Percentiles rank a stretch among this genome's conserved stretches.
Evolutionary conservation across 2,113 vertebrate species (phyloP).

Genomic region (Dipodomys merriami): DNA sequence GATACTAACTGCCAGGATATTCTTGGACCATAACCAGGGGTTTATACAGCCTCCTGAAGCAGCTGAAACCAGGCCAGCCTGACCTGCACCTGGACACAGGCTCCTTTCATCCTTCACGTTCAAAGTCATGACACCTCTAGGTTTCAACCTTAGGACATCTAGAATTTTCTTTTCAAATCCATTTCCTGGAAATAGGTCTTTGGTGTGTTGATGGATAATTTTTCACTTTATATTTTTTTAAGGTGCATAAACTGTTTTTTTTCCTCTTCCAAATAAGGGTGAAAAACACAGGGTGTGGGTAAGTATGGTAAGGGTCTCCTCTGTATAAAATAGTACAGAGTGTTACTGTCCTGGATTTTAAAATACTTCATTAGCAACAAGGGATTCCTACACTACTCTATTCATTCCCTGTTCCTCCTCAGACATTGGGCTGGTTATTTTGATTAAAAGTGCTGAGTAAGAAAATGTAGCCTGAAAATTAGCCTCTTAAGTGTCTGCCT

Average conservation of each 20-base stretch:
- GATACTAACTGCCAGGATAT: conserved; percentile 86
- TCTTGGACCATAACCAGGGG: conserved; percentile 86
- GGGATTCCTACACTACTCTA: conserved; percentile 38
- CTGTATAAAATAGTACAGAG: conserved; percentile 66
- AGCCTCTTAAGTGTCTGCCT: neutral
- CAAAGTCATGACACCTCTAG: conserved; percentile 86
- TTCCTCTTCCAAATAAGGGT: conserved; percentile 60
- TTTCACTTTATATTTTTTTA: conserved; percentile 86
- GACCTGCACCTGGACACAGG: conserved; percentile 87
- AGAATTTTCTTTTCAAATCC: conserved; percentile 87
- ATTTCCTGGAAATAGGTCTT: conserved; percentile 88
- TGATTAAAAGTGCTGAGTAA: conserved; percentile 75
- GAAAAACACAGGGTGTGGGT: neutral
- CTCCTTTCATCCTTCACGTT: conserved; percentile 85
- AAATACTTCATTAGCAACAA: conserved; percentile 50
- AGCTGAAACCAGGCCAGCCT: conserved; percentile 84
- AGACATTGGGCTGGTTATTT: conserved; percentile 62
- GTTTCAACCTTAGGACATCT: conserved; percentile 84
- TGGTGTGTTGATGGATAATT: conserved; percentile 85
- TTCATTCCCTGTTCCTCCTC: conserved; percentile 67
- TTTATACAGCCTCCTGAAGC: conserved; percentile 82
- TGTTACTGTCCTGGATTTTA: conserved; percentile 52
- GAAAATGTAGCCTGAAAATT: conserved; percentile 54
- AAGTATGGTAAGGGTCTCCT: conserved; percentile 59
- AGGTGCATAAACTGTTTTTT: conserved; percentile 75